Base-by-base conservation (phyloP, 2,888 invertebrate genomes). In the Trichopria drosophilae region DNA sequence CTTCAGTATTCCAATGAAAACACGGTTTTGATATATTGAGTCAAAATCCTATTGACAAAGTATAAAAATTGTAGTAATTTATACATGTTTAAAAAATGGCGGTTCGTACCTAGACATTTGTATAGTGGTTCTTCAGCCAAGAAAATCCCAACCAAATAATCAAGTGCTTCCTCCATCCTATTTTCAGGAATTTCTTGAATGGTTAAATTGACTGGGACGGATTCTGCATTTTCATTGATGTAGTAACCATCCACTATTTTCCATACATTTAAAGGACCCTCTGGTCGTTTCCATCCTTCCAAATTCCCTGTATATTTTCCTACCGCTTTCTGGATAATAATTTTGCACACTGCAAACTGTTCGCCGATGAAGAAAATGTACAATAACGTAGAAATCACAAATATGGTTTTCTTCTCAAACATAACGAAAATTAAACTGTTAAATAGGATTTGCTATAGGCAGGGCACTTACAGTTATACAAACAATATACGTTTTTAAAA, bases 131-230 rank as follows among this genome's bases (percentile, higher is more conserved):
- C 73, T 1, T 68, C 70, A 5, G 35, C 51, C n/a, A 66, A 23
- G 41, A 69, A 72, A 29, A 61, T 49, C 0, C 28, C 53, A 13
- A 50, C 55, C 69, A 73, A 65, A 3, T 63, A 59, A 20, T 72
- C 62, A 7, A 65, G 2, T 4, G 61, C 66, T 4, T 73, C 73
- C 3, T 64, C 59, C 29, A 60, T 60, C 29, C 69, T 62, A 19
- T 59, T 55, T 7, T 63, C 61, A 0, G 73, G 72, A 46, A 73
- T 52, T 31, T 72, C 71, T 52, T 72, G 69, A 41, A 74, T 68
- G 6, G 57, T 53, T 51, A 70, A 69, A 43, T 59, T 65, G 2
- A 64, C 41, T 4, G 57, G 45, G 16, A 61, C 60, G 10, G 57
- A 58, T n/a, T 62, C 60, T 15, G 60, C 63, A 26, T 65, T 47